A percentile compares a stretch with the other conserved stretches of the same genome.
These are phyloP conservation scores for Lates japonicus DNA, from an alignment of 2,797 vertebrate species.

Conservation along the genomic window DNA sequence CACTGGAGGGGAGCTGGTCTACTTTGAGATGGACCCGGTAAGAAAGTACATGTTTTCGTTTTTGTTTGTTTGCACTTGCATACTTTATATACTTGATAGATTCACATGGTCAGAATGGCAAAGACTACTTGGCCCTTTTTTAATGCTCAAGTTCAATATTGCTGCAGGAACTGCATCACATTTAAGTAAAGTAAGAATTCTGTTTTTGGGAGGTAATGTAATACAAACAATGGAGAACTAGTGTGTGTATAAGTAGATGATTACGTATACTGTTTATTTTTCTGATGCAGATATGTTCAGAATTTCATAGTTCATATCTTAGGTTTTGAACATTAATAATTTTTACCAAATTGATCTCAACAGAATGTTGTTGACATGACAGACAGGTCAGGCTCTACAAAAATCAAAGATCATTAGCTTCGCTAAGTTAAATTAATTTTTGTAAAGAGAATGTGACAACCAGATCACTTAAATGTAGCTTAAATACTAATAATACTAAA, in stretches of 20 bases:
- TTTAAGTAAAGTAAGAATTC: neutral
- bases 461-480: neutral
- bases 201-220: neutral
- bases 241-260: neutral
- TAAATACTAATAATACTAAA: neutral
- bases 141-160: neutral
- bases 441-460: neutral
- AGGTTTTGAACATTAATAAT: neutral
- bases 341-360: neutral
- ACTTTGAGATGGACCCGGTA: slow-evolving; percentile 99
- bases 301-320: neutral
- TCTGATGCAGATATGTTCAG: neutral
- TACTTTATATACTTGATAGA: neutral
- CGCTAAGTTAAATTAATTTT: neutral
- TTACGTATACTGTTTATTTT: neutral
- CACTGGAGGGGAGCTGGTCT: slow-evolving; percentile 97
- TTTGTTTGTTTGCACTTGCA: neutral
- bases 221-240: neutral
- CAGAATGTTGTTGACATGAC: neutral
- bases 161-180: neutral
- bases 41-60: slow-evolving; percentile 41
- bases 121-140: neutral
- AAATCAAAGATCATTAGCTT: neutral
- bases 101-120: neutral
- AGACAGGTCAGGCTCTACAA: neutral